Evolutionary conservation across 2,888 invertebrate species (phyloP), one percentile per base, ranked within the genome.

Genomic region (Athripsodes cinereus): DNA sequence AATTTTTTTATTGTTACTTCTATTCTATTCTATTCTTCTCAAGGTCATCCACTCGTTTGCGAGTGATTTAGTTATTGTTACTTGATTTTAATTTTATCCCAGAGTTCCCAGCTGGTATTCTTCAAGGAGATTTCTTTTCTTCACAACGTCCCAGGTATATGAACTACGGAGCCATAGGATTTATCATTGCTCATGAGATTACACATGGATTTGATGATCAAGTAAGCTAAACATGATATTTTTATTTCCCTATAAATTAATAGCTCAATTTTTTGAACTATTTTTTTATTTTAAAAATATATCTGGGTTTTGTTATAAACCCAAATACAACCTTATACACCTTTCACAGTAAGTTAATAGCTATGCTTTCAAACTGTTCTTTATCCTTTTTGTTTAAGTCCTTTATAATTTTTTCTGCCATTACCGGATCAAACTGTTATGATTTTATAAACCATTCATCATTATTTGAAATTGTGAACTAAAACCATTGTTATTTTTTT

Each of bases 91-190:
- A 21, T 47, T 3, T 3, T 21, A 2, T 57, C 55, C 53, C 72
- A 88, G 86, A 85, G 70, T 86, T 87, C 69, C 87, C 87, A 0
- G 87, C 87, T 62, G 87, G 86, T 52, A 86, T 88, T 61, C 74
- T 88, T 0, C 87, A 87, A 72, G 86, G 86, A 5, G 79, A 81
- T 8, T 87, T 87, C 78, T 88, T 86, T 72, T 82, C 79, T 65
- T 84, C 84, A 66, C 82, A 86, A 59, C 80, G 87, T 49, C 87
- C 87, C 1, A 78, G 79, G 66, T 88, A 86, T 69, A 81, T 86
- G 81, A 86, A 86, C 69, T 86, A 85, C 66, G 86, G 84, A 35
- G 83, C 83, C 1, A 85, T 87, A 61, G 86, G 86, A 6, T 84
- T 82, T 67, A 83, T 86, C 2, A 85, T 86, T 64, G 85, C 85